Base-by-base conservation (phyloP, 1,140 invertebrate genomes). In the Venustaconcha ellipsiformis region DNA sequence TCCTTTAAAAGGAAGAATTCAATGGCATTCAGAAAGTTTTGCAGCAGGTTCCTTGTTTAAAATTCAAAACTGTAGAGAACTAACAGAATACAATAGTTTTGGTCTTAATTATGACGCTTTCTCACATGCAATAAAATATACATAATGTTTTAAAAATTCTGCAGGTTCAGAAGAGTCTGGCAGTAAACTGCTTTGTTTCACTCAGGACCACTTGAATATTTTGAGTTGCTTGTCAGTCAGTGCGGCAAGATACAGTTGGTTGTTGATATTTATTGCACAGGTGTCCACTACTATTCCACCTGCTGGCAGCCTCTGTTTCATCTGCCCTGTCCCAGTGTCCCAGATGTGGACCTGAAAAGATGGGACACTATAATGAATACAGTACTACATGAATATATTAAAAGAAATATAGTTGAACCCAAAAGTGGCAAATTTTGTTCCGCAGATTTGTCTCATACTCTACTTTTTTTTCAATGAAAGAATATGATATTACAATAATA, bases 221-320 rank as follows among this genome's bases (percentile, higher is more conserved):
- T 92, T 91, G 62, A 94, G 87, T 69, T 92, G 91, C 62, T 92
- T 93, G 62, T 93, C 92, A 0, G 94, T 93, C 3, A 95, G 88
- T 2, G 93, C 91, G 1, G 93, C 92, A 59, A 95, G 81, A 80
- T 92, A 92, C 3, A 86, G 86, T 18, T 91, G 90, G 67, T 91
- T 89, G 26, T 92, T 91, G 37, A 88, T 87, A 17, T 83, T 75
- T 37, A 94, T 90, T 0, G 92, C 90, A 80, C 92, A 92, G 2
- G 94, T 91, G 80, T 95, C 94, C 58, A 94, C 86, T 15, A 94
- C 90, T 0, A 93, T 90, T 70, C 93, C 93, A 18, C 91, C 89
- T 2, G 92, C 91, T 0, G 92, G 91, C 65, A 95, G 79, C 2
- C 89, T 91, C 69, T 92, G 90, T 59, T 93, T 85, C 14, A 92